phyloP scores from a whole-genome alignment of 1,140 invertebrate genomes.

The Monomorium pharaonis region DNA sequence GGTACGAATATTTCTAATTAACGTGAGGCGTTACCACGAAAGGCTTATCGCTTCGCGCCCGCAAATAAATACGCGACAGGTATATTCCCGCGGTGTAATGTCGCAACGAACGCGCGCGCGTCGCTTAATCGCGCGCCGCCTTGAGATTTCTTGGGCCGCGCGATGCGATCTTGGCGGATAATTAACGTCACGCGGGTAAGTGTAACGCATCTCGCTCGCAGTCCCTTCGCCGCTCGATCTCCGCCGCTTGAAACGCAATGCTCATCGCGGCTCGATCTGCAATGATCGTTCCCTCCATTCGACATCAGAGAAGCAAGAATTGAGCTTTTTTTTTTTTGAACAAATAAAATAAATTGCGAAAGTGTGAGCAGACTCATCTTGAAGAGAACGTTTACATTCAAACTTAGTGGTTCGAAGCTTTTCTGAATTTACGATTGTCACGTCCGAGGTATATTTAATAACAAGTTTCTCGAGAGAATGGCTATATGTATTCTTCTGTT shows the following conservation, averaged over 20 bases:
- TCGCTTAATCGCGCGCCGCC: conserved; percentile 54
- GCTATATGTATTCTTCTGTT: no score
- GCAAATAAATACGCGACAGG: conserved; percentile 57
- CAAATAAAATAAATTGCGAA: background rate
- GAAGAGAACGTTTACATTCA: background rate
- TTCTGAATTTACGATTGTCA: background rate
- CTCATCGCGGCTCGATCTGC: background rate
- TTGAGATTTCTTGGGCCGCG: conserved; percentile 45
- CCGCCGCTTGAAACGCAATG: background rate
- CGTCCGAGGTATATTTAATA: background rate
- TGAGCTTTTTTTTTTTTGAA: background rate
- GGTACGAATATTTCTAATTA: conserved; percentile 71
- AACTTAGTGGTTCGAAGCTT: no score
- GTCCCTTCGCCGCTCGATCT: background rate
- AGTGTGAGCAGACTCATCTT: background rate
- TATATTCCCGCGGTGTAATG: conserved; percentile 61
- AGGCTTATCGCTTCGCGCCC: background rate
- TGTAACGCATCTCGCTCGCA: conserved; percentile 11
- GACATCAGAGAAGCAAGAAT: background rate
- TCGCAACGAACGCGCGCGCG: conserved; percentile 62
- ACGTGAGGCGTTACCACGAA: conserved; percentile 54
- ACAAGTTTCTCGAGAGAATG: no score
- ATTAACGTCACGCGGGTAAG: conserved; percentile 55
- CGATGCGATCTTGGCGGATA: conserved; percentile 50
- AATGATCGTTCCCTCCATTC: background rate